These are phyloP conservation scores for Anaspis maculata DNA, from an alignment of 2,888 invertebrate genomes.

Conservation along the genomic window DNA sequence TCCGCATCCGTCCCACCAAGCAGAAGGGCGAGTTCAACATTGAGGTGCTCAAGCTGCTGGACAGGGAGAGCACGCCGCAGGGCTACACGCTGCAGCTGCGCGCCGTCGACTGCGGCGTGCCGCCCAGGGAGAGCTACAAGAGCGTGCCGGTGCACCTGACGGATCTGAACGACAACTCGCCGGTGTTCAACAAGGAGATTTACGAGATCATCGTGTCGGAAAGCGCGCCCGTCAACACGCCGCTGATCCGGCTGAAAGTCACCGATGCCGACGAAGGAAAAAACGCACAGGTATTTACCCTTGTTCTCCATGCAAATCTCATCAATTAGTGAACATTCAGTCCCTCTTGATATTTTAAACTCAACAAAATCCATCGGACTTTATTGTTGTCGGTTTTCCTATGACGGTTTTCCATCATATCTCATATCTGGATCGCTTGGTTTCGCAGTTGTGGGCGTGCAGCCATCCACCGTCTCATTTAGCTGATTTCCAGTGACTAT, in stretches of 20 bases:
- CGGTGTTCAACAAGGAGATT: slow-evolving; percentile 77
- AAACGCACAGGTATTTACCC: slow-evolving; percentile 74
- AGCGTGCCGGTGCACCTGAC: slow-evolving; percentile 72
- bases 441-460: no score
- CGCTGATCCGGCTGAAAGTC: slow-evolving; percentile 79
- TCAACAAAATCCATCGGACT: no score
- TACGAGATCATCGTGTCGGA: slow-evolving; percentile 85
- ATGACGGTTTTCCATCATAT: no score
- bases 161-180: slow-evolving; percentile 78
- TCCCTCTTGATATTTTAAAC: no score
- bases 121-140: slow-evolving; percentile 69
- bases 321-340: no score
- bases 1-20: slow-evolving; percentile 60
- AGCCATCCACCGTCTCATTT: no score
- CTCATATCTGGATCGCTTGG: no score
- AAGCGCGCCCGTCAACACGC: slow-evolving; percentile 81
- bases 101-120: slow-evolving; percentile 76
- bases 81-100: slow-evolving; percentile 83
- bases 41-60: slow-evolving; percentile 66
- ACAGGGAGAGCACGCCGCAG: slow-evolving; percentile 67
- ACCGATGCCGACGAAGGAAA: slow-evolving; percentile 72
- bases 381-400: no score
- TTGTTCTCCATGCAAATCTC: no score
- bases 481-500: no score
- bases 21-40: slow-evolving; percentile 69